Percentiles rank a stretch among this genome's conserved stretches.
Evolutionary conservation across 2,888 invertebrate genomes (phyloP).

Genomic region (Rhorus exstirpatorius): DNA sequence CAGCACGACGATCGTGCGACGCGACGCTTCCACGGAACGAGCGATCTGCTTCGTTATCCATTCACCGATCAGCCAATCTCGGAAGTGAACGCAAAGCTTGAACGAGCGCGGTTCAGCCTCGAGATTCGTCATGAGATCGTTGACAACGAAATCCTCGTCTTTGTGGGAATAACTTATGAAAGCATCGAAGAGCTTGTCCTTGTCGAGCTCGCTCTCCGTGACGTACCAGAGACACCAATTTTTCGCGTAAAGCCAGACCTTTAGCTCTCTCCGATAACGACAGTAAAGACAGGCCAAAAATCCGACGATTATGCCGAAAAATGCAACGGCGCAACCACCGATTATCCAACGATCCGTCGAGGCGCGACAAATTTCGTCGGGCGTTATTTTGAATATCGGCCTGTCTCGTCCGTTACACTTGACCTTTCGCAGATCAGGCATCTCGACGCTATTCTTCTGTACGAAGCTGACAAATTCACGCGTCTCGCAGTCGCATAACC

Average conservation of each 20-base stretch:
- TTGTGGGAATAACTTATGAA: slow-evolving; percentile 93
- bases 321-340: slow-evolving; percentile 84
- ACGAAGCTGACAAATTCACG: slow-evolving; percentile 88
- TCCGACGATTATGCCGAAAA: slow-evolving; percentile 86
- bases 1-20: slow-evolving; percentile 90
- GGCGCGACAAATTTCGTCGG: slow-evolving; percentile 75
- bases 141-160: slow-evolving; percentile 91
- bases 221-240: slow-evolving; percentile 89
- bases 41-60: slow-evolving; percentile 91
- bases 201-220: slow-evolving; percentile 90
- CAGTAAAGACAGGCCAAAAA: slow-evolving; percentile 86
- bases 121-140: slow-evolving; percentile 89
- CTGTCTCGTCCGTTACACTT: slow-evolving; percentile 69
- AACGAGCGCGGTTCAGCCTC: slow-evolving; percentile 89
- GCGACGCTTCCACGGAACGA: slow-evolving; percentile 90
- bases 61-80: slow-evolving; percentile 92
- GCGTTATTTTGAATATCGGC: slow-evolving; percentile 76
- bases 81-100: slow-evolving; percentile 91
- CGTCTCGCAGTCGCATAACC: slow-evolving; percentile 90
- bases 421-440: slow-evolving; percentile 71
- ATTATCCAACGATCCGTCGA: slow-evolving; percentile 65
- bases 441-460: slow-evolving; percentile 84
- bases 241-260: slow-evolving; percentile 90
- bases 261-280: slow-evolving; percentile 88
- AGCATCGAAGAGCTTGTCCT: slow-evolving; percentile 91